Evolutionary conservation across 2,113 vertebrate species (phyloP), one percentile per base, ranked within the genome.

Genomic region (Nansenia antarctica): DNA sequence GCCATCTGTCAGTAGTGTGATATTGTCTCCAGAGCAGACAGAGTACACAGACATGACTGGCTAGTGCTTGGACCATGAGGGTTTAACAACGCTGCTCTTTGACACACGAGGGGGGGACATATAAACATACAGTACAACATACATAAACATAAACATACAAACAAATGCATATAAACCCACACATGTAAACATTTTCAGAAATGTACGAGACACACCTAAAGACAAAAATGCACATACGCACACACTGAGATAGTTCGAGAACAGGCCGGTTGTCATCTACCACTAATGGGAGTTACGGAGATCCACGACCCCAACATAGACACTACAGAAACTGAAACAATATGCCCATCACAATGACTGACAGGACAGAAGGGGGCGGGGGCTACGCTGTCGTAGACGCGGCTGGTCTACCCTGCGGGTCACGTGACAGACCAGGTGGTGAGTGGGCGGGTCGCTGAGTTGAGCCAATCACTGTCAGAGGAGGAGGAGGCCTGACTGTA

Each of bases 211-310:
- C n/a, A n/a, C n/a, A n/a, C n/a, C n/a, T n/a, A n/a, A n/a, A n/a
- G n/a, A n/a, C n/a, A n/a, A n/a, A n/a, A n/a, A n/a, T n/a, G n/a
- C n/a, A n/a, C n/a, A n/a, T n/a, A n/a, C n/a, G n/a, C n/a, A n/a
- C n/a, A n/a, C n/a, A n/a, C n/a, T n/a, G n/a, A n/a, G n/a, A n/a
- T n/a, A n/a, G n/a, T n/a, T n/a, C n/a, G n/a, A n/a, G n/a, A n/a
- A n/a, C n/a, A n/a, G n/a, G n/a, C n/a, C n/a, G n/a, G n/a, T 72
- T 83, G 61, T 58, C 62, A 67, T 83, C 77, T 70, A 74, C 72
- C 64, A 14, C 69, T 35, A 62, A 54, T 67, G 35, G 80, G 79
- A 81, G 73, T 81, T 86, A 32, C 30, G n/a, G 9, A 31, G 32
- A 60, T 34, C n/a, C 58, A 18, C 34, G 30, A 6, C 58, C 58